Conservation (phyloP, 2,888 invertebrate genomes). For the Argyra leucocephala region DNA sequence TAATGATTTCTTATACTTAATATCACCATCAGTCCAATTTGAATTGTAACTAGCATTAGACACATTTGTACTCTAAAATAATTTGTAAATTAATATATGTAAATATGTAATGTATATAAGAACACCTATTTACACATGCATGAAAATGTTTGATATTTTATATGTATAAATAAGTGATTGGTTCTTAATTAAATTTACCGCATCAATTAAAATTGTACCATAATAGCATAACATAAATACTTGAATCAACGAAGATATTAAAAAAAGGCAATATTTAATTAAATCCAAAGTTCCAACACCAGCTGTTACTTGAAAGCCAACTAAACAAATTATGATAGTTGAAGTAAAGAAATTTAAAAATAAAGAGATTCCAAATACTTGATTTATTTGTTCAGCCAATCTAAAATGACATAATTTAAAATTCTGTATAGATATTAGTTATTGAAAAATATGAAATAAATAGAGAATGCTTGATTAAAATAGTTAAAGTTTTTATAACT, state of each 20-base stretch:
- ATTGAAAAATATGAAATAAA: no score
- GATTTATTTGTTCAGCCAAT: slow-evolving; percentile 30
- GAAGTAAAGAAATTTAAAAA: slow-evolving; percentile 37
- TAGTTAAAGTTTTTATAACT: no score
- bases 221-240: slow-evolving; percentile 36
- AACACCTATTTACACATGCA: no score
- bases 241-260: slow-evolving; percentile 33
- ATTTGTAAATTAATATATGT: not conserved
- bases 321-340: slow-evolving; percentile 36
- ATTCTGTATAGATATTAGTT: no score
- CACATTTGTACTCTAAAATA: slow-evolving; percentile 30
- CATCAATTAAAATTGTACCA: slow-evolving; percentile 34
- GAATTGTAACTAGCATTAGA: slow-evolving; percentile 33
- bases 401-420: no score
- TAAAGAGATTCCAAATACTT: slow-evolving; percentile 27
- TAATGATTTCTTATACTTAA: slow-evolving; percentile 29
- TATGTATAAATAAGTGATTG: not conserved
- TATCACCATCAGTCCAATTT: slow-evolving; percentile 30
- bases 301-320: slow-evolving; percentile 37
- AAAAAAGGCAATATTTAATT: slow-evolving; percentile 33
- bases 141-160: no score
- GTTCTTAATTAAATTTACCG: slow-evolving; percentile 26
- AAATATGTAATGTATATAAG: no score
- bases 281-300: slow-evolving; percentile 30
- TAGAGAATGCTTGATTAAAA: no score